Evolutionary conservation across 2,797 vertebrate genomes (phyloP).

Genomic region (Erpetoichthys calabaricus): DNA sequence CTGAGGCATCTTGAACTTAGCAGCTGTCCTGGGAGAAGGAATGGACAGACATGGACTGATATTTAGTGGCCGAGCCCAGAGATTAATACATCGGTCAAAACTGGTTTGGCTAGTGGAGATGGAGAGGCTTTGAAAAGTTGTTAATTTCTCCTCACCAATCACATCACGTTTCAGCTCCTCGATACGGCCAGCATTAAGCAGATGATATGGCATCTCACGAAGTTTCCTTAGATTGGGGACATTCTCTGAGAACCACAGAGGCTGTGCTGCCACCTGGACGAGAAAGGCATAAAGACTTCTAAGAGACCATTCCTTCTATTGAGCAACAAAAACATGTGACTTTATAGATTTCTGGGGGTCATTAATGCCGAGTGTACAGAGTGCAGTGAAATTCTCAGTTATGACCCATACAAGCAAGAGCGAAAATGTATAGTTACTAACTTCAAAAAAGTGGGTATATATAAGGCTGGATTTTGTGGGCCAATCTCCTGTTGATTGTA

Average conservation of each 20-base stretch:
- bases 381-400: not conserved
- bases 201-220: slow-evolving; percentile 56
- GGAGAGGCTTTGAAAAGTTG: too few relatives aligned
- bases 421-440: too few relatives aligned
- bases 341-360: not conserved
- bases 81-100: too few relatives aligned
- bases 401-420: too few relatives aligned
- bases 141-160: slow-evolving; percentile 37
- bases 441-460: too few relatives aligned
- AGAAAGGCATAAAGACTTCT: slow-evolving; percentile 1
- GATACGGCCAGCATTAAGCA: slow-evolving; percentile 41
- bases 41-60: too few relatives aligned
- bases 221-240: slow-evolving; percentile 57
- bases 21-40: too few relatives aligned
- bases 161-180: slow-evolving; percentile 53
- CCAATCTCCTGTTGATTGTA: too few relatives aligned
- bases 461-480: too few relatives aligned
- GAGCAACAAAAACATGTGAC: not conserved
- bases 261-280: slow-evolving; percentile 57
- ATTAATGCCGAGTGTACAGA: not conserved
- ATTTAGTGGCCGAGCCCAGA: too few relatives aligned
- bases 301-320: not conserved
- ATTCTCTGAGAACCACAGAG: slow-evolving; percentile 55
- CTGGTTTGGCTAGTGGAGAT: too few relatives aligned
- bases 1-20: too few relatives aligned